A percentile compares a stretch with the other conserved stretches of the same genome.
These are phyloP conservation scores for Albula glossodonta DNA, from an alignment of 2,113 vertebrate species.

Conservation along the genomic window DNA sequence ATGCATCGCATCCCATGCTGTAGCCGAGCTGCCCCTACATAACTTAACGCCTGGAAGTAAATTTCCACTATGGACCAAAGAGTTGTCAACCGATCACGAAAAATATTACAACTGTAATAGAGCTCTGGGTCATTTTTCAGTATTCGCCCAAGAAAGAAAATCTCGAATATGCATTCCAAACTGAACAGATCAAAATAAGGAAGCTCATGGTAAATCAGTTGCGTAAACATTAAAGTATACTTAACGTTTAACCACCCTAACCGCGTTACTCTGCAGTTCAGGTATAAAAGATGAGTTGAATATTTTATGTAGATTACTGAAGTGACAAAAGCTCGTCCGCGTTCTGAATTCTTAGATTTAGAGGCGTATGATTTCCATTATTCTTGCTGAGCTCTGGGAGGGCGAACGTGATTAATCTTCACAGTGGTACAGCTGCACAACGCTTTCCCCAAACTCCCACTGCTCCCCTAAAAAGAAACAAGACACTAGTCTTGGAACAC, in stretches of 20 bases:
- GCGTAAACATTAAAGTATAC: no score
- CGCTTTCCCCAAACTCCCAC: constrained; percentile 29
- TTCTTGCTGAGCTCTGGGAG: background rate
- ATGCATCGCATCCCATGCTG: background rate
- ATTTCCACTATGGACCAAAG: background rate
- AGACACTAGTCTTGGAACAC: constrained; percentile 58
- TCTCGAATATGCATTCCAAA: no score
- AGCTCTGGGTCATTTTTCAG: no score
- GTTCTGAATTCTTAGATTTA: background rate
- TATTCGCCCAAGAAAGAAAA: no score
- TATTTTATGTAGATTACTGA: background rate
- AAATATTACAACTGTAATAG: no score
- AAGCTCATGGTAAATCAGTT: no score
- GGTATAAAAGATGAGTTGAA: no score
- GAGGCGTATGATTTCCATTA: background rate
- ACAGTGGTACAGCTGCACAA: constrained; percentile 14
- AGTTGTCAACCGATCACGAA: no score
- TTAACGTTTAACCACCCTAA: no score
- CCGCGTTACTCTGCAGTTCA: no score
- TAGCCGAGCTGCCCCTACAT: background rate
- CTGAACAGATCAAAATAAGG: no score
- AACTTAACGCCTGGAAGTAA: background rate
- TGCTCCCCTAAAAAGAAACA: constrained; percentile 50
- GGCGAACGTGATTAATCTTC: constrained; percentile 8
- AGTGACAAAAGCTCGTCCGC: background rate